These are phyloP conservation scores for Drosophila vallismaia DNA, from an alignment of 2,888 invertebrate species.

Conservation along the genomic window DNA sequence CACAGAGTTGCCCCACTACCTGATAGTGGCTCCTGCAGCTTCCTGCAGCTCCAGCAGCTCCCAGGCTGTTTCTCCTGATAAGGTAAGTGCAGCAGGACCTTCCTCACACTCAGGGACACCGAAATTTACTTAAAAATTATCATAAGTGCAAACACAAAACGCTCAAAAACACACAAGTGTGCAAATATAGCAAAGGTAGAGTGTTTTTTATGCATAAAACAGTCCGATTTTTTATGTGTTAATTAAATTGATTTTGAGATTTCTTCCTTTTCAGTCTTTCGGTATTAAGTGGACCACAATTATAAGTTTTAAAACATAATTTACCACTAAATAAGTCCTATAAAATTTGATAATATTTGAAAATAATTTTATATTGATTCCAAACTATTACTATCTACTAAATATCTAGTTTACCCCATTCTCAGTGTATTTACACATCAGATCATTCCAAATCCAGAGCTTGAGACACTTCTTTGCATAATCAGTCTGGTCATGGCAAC, in stretches of 20 bases:
- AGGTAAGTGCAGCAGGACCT: conserved; percentile 17
- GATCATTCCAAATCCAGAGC: not conserved
- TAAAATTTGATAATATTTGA: no score
- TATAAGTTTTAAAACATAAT: no score
- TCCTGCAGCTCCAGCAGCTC: not conserved
- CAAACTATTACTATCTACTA: no score
- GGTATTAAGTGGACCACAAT: no score
- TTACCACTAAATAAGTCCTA: no score
- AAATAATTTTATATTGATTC: no score
- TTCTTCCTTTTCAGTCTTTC: no score
- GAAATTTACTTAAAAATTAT: conserved; percentile 66
- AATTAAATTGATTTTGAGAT: not conserved
- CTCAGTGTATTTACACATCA: conserved; percentile 8
- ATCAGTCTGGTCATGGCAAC: conserved; percentile 38
- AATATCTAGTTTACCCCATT: no score
- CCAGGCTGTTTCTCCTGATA: conserved; percentile 18
- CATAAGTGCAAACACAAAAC: conserved; percentile 52
- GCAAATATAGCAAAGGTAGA: not conserved
- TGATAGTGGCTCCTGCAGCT: conserved; percentile 52
- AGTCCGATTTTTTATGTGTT: no score
- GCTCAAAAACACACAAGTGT: not conserved
- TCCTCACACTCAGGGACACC: conserved; percentile 53
- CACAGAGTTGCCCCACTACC: conserved; percentile 70
- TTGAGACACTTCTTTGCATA: conserved; percentile 24
- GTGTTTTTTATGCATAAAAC: not conserved